Evolutionary conservation across 2,113 vertebrate genomes (phyloP).

Genomic region (Muntiacus muntjak): DNA sequence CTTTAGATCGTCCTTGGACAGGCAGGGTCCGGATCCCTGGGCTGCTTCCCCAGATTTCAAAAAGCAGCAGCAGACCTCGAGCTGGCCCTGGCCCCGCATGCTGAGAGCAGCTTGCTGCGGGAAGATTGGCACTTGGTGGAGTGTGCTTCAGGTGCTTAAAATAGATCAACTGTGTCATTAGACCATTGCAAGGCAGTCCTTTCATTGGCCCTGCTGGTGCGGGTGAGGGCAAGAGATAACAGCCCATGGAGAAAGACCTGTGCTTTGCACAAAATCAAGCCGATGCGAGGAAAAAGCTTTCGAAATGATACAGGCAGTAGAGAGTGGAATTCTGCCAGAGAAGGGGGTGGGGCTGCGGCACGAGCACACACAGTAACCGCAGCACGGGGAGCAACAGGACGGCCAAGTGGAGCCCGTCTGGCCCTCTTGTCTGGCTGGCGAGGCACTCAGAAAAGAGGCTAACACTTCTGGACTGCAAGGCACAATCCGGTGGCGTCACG

Average conservation of each 20-base stretch:
- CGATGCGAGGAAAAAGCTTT: conserved; percentile 36
- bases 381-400: not conserved
- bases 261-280: conserved; percentile 57
- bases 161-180: conserved; percentile 68
- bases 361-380: not conserved
- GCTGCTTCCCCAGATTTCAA: conserved; percentile 8
- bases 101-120: not conserved
- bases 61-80: not conserved
- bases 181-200: not conserved
- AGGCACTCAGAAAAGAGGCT: not conserved
- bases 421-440: not conserved
- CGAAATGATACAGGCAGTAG: not conserved
- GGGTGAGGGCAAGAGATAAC: conserved; percentile 44
- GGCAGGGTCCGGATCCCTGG: conserved; percentile 3
- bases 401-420: not conserved
- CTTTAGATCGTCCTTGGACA: not conserved
- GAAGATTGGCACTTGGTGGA: conserved; percentile 54
- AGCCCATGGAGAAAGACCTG: conserved; percentile 51
- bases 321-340: not conserved
- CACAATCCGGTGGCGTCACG: not conserved
- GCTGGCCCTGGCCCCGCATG: not conserved
- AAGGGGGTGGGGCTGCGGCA: not conserved
- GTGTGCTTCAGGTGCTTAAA: conserved; percentile 72
- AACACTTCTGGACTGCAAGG: not conserved
- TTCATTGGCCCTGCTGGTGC: conserved; percentile 48